These are phyloP conservation scores for Aplodontia rufa DNA, from an alignment of 2,113 vertebrate species.

Conservation along the genomic window DNA sequence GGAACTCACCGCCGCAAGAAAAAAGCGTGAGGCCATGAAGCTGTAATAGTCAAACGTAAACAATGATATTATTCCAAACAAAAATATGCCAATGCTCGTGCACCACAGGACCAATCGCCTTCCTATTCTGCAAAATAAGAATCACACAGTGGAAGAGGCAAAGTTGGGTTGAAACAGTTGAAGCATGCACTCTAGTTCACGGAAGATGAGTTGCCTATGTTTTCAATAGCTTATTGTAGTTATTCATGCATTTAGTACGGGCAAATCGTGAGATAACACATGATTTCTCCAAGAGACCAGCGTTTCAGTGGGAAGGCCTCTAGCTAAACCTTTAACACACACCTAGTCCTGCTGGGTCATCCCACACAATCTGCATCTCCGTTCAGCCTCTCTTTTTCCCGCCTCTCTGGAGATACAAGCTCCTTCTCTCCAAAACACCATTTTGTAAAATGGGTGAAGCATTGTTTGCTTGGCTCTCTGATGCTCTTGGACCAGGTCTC, in stretches of 20 bases:
- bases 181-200: neutral
- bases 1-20: constrained; percentile 93
- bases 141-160: constrained; percentile 13
- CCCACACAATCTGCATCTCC: neutral
- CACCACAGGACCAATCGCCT: constrained; percentile 90
- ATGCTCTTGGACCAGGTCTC: neutral
- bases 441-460: neutral
- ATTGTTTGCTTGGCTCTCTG: neutral
- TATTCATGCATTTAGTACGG: neutral
- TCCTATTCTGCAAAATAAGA: constrained; percentile 87
- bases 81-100: constrained; percentile 90
- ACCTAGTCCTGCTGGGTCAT: neutral
- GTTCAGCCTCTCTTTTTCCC: neutral
- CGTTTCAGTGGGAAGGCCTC: neutral
- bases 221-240: neutral
- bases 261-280: neutral
- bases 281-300: neutral
- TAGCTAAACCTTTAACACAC: neutral
- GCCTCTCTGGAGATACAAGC: neutral
- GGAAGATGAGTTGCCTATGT: neutral
- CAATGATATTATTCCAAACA: constrained; percentile 88
- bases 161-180: neutral
- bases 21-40: constrained; percentile 90
- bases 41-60: constrained; percentile 92
- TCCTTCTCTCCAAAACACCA: neutral